These are phyloP conservation scores for Monochamus saltuarius DNA, from an alignment of 1,140 invertebrate species.

Conservation along the genomic window DNA sequence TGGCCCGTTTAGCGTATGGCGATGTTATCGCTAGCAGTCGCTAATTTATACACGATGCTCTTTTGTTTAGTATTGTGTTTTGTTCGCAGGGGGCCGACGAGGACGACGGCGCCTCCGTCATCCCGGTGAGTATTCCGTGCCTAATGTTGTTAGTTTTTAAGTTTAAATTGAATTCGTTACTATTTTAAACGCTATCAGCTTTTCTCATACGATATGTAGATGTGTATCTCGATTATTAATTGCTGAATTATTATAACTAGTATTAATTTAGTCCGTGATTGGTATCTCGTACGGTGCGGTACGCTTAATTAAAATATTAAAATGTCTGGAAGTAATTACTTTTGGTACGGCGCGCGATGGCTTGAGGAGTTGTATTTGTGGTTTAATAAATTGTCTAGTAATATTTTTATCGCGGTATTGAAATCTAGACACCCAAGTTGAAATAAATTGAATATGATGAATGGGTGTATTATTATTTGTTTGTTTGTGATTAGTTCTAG, in stretches of 20 bases:
- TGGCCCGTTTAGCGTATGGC: constrained; percentile 11
- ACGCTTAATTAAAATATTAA: constrained; percentile 32
- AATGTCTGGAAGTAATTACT: constrained; percentile 22
- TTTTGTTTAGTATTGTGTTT: constrained; percentile 53
- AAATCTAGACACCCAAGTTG: constrained; percentile 6
- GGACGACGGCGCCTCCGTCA: constrained; percentile 70
- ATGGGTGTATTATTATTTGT: no score
- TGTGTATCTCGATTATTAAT: constrained; percentile 33
- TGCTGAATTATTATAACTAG: constrained; percentile 31
- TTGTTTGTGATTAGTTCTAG: no score
- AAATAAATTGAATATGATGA: neutral
- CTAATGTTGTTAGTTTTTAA: constrained; percentile 3
- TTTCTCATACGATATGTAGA: constrained; percentile 17
- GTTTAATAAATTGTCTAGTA: constrained; percentile 10
- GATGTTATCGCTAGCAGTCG: constrained; percentile 44
- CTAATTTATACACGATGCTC: constrained; percentile 49
- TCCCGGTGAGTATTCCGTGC: constrained; percentile 58
- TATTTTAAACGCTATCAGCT: constrained; percentile 7
- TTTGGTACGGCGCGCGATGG: constrained; percentile 3
- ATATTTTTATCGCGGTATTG: constrained; percentile 1
- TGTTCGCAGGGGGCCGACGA: constrained; percentile 66
- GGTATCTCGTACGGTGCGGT: constrained; percentile 24
- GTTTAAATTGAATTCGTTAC: constrained; percentile 31
- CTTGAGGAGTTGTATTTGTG: neutral
- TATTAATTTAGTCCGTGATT: constrained; percentile 32